Base-by-base conservation (phyloP, 2,888 invertebrate genomes). In the Villa cingulata region DNA sequence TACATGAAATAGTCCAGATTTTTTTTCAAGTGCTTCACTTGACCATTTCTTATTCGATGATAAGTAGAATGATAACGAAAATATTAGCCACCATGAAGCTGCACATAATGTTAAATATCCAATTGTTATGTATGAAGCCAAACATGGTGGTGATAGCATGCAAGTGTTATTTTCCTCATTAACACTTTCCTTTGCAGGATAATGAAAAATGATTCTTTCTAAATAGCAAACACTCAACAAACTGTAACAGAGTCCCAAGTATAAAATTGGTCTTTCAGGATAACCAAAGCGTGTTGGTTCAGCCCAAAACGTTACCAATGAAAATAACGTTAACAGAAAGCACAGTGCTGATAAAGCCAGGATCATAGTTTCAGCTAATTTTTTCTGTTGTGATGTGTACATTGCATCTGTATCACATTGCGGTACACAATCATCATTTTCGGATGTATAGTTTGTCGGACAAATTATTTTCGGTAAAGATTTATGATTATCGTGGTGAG, bases 21-120 rank as follows among this genome's bases (percentile, higher is more conserved):
- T 83, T 43, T 85, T 81, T 66, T 89, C 89, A 45, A 92, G 76
- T 3, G 90, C 89, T 68, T 92, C 92, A 49, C 88, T 87, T 23
- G 89, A 88, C 92, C 92, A 92, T 63, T 91, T 89, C 63, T 89
- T 84, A 40, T 87, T 86, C 1, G 91, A 89, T 5, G 89, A 86
- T 43, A 92, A 74, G 62, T 88, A 86, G 86, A 91, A 92, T 48
- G 90, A 88, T 43, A 89, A 76, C 51, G 88, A 85, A 45, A 92
- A 78, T 57, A 89, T 81, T 3, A 87, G 78, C 81, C 91, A 90
- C 90, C 92, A 89, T 51, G 85, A 77, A 58, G 82, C 80, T 50
- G 83, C 83, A 43, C 86, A 84, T 59, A 88, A 70, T 32, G 83
- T 83, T 60, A 87, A 78, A 70, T 86, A 89, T 61, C 85, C 84